Evolutionary conservation across 2,888 invertebrate species (phyloP), one percentile per base, ranked within the genome.

Genomic region (Periphyllus acericola): DNA sequence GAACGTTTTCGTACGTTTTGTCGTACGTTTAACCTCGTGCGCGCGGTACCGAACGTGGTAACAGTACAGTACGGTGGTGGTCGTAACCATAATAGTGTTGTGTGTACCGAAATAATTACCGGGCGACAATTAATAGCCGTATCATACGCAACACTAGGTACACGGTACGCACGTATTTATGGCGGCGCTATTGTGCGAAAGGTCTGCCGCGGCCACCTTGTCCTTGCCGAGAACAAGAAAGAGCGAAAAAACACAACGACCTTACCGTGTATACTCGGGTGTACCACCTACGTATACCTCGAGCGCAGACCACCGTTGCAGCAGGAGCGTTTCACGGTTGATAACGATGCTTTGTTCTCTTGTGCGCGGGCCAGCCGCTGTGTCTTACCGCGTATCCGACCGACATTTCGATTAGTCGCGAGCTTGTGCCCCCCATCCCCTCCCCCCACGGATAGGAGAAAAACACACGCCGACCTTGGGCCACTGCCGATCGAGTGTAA

Each of bases 41-140:
- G n/a, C n/a, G 66, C 81, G 60, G 29, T 29, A 60, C 40, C 83
- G 60, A 68, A 68, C 29, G 55, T 55, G 19, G 17, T 21, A 55
- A 3, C 17, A 55, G 66, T 66, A n/a, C 5, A 66, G 1, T 8
- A 8, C n/a, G 5, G 29, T 29, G 21, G 60, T 14, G 6, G 68
- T 68, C 6, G 60, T 60, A 6, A 60, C 60, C 60, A 21, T 60
- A 40, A n/a, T 74, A 21, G 1, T 75, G 40, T 3, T 46, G 14
- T 32, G n/a, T 40, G 66, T 72, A 72, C 79, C 85, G 71, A 71
- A 79, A 86, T 86, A 86, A 79, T 86, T 71, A 78, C 85, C 71
- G 72, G n/a, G 46, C 25, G 14, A 29, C 32, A 52, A 86, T 84
- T 76, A 84, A 84, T 66, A 84, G 66, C 76, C 78, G 79, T 79